phyloP scores from a whole-genome alignment of 2,888 invertebrate genomes.

The Parnassius mnemosyne region DNA sequence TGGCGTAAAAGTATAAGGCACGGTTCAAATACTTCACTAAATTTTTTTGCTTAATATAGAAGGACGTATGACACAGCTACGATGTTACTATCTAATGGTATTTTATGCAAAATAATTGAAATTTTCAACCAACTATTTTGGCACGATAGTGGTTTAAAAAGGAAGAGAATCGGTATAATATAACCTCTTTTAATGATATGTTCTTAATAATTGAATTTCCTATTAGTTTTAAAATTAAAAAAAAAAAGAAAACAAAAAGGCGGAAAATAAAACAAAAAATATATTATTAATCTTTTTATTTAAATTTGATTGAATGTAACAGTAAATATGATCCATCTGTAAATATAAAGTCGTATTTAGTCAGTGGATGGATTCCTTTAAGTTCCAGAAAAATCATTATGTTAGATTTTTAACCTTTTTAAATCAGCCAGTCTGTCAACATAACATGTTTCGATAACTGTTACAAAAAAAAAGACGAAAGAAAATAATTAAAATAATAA shows the following conservation, averaged over 20 bases:
- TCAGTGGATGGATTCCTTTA: constrained; percentile 71
- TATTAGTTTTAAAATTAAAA: constrained; percentile 29
- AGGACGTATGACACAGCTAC: constrained; percentile 71
- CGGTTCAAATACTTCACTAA: constrained; percentile 70
- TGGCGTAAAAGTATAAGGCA: constrained; percentile 79
- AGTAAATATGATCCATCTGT: constrained; percentile 60
- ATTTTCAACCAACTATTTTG: constrained; percentile 34
- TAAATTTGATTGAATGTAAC: constrained; percentile 73
- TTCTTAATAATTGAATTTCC: constrained; percentile 53
- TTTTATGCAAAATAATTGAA: constrained; percentile 24
- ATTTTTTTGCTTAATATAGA: constrained; percentile 53
- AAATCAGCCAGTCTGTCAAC: constrained; percentile 32
- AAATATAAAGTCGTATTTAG: constrained; percentile 73
- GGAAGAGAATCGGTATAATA: constrained; percentile 27
- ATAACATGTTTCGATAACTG: constrained; percentile 37
- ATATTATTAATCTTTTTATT: constrained; percentile 62
- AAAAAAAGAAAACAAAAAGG: constrained; percentile 45
- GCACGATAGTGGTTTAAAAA: constrained; percentile 31
- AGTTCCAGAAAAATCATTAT: constrained; percentile 33
- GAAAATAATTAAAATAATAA: constrained; percentile 54
- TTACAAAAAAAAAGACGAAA: constrained; percentile 48
- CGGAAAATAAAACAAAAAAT: constrained; percentile 63
- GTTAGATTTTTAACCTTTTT: constrained; percentile 31
- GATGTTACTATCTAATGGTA: constrained; percentile 38
- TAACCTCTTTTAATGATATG: constrained; percentile 56